Base-by-base conservation (phyloP, 2,113 vertebrate species). In the Lagopus leucura region DNA sequence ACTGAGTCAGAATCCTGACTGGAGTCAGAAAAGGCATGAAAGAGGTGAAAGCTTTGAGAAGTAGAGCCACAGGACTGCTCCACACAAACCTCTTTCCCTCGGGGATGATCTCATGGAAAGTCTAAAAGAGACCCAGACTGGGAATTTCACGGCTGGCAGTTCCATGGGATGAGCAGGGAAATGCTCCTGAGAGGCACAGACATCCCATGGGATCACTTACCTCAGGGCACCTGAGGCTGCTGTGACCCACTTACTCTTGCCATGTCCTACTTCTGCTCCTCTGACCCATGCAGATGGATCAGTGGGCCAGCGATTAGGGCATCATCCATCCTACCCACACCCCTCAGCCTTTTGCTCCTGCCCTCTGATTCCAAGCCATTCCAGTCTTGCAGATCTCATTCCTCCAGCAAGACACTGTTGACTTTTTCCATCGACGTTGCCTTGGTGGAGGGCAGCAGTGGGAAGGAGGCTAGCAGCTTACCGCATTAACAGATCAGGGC, bases 401-500 rank as follows among this genome's bases (percentile, higher is more conserved):
- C 91, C 85, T 91, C 42, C 85, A 69, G 10, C 5, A 20, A 50
- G 60, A 72, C 38, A 24, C 6, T 3, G 0, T 5, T 13, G 80
- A 78, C 82, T 66, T 90, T 82, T 92, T 92, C 86, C 93, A 82
- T 60, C 70, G 69, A 70, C 58, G 1, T 57, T 73, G 86, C 22
- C 74, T 67, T 70, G 85, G 32, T 8, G 2, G 45, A 83, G 82
- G 85, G 77, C 58, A 36, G 90, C 0, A 1, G 61, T 73, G 64
- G 82, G 80, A 78, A 87, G 42, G 79, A 89, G 77, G 52, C 76
- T 61, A 67, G 64, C 16, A 50, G 95, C 94, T 97, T 97, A 97
- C 24, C 2, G 73, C 82, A 54, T 95, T 91, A 96, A 86, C 82
- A 93, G 96, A 92, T 96, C 92, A 95, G 92, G 91, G 84, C 82